Evolutionary conservation across 2,113 vertebrate species (phyloP), one percentile per base, ranked within the genome.

Genomic region (Craseonycteris thonglongyai): DNA sequence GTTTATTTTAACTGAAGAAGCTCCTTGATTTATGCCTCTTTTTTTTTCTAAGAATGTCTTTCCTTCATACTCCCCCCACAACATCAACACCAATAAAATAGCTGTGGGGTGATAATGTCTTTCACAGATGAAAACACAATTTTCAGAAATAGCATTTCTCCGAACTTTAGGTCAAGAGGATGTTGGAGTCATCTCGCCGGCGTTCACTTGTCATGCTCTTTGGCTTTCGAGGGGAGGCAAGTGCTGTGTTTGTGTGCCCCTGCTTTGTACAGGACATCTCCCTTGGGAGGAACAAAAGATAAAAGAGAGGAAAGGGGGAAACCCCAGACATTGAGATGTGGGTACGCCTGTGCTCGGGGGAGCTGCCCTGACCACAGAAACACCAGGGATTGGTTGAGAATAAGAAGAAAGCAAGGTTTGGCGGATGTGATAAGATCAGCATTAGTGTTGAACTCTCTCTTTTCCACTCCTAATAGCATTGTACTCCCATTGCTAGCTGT

Each of bases 21-120:
- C 56, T 38, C 66, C 26, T 68, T 78, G 28, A 35, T 40, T 61
- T 83, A 65, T 74, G 24, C 66, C 38, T 82, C 51, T 71, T 78
- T 90, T 82, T 35, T 42, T 16, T 26, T 40, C 15, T 51, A 87
- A 91, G 84, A 74, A 91, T 63, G 11, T 79, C 45, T 45, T 86
- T 94, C 82, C 79, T 76, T 95, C 72, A n/a, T 78, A 79, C 40
- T 89, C 93, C 79, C 69, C 78, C 42, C 49, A 51, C 51, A 78
- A 63, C 63, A 75, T 89, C 51, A 86, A 58, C 88, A 86, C 93
- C 42, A 86, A 83, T 68, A 92, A 82, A 96, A 93, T 91, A 91
- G 68, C 56, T 24, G 13, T 45, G 35, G 42, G 16, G 33, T 49
- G 63, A 84, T 74, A 56, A 86, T n/a, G 24, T 75, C 56, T 61